These are phyloP conservation scores for Yponomeuta plumbellus DNA, from an alignment of 2,888 invertebrate species.

Conservation along the genomic window DNA sequence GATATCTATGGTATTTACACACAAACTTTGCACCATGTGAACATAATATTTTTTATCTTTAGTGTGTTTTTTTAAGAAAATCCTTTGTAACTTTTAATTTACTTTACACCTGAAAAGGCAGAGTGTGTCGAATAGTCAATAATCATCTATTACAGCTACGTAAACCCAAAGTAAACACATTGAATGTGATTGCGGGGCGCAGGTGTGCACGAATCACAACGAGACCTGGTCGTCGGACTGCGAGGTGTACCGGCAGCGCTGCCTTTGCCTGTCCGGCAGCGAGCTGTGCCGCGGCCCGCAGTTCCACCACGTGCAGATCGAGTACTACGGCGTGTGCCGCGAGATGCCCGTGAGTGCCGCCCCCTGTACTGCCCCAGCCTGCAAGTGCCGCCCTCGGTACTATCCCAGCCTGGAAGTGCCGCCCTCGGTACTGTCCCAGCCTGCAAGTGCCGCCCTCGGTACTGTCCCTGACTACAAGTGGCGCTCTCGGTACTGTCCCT, in stretches of 20 bases:
- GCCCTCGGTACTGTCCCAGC: neutral
- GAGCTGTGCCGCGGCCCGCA: conserved; percentile 83
- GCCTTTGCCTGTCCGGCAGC: conserved; percentile 88
- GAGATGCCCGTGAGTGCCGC: conserved; percentile 5
- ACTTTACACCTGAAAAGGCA: too few species aligned
- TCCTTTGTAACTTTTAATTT: too few species aligned
- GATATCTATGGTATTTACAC: too few species aligned
- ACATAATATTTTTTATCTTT: too few species aligned
- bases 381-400: neutral
- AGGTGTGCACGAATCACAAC: conserved; percentile 95
- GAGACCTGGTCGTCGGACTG: conserved; percentile 97
- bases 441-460: too few species aligned
- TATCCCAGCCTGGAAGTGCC: too few species aligned
- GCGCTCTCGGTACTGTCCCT: neutral
- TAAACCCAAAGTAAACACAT: too few species aligned
- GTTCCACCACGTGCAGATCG: conserved; percentile 92
- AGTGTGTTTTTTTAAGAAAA: too few species aligned
- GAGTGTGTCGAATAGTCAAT: too few species aligned
- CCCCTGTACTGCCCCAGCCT: neutral
- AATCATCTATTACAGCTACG: too few species aligned
- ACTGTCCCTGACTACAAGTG: neutral
- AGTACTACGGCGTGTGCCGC: conserved; percentile 87
- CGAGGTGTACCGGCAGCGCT: conserved; percentile 94
- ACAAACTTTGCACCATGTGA: too few species aligned
- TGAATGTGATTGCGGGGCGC: conserved; percentile 15